A percentile compares a stretch with the other conserved stretches of the same genome.
Conservation (phyloP, 2,888 invertebrate genomes). For the Euphydryas editha region DNA sequence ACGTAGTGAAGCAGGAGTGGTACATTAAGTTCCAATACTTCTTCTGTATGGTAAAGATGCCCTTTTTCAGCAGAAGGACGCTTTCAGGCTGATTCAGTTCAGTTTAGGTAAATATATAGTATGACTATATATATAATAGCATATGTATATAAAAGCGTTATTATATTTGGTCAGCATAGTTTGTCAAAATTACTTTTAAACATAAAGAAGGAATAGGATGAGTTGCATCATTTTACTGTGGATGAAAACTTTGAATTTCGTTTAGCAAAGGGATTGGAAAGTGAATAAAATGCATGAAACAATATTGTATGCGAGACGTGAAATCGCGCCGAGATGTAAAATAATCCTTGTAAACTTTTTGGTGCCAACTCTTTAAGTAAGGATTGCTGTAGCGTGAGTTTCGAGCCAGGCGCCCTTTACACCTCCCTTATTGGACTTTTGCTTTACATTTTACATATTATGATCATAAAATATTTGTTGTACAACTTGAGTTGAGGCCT, state of each 20-base stretch:
- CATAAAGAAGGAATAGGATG: background rate
- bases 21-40: too few relatives aligned
- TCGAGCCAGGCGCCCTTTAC: conserved; percentile 2
- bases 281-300: conserved; percentile 34
- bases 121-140: too few relatives aligned
- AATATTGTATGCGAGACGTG: conserved; percentile 31
- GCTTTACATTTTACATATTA: conserved; percentile 12
- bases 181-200: too few relatives aligned
- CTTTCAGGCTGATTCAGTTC: too few relatives aligned
- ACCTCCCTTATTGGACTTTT: conserved; percentile 11
- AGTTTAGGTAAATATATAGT: too few relatives aligned
- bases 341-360: conserved; percentile 41
- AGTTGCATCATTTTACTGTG: conserved; percentile 9
- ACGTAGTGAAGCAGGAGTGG: too few relatives aligned
- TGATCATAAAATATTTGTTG: background rate
- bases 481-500: background rate
- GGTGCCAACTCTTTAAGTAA: conserved; percentile 34
- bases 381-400: conserved; percentile 32
- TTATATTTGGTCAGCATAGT: too few relatives aligned
- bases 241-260: conserved; percentile 2
- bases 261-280: conserved; percentile 11
- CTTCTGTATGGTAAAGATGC: too few relatives aligned
- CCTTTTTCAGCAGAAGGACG: too few relatives aligned
- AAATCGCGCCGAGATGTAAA: conserved; percentile 26
- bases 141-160: too few relatives aligned